Percentiles rank a stretch among this genome's conserved stretches.
phyloP scores from a whole-genome alignment of 2,113 vertebrate genomes.

The Clarias gariepinus region DNA sequence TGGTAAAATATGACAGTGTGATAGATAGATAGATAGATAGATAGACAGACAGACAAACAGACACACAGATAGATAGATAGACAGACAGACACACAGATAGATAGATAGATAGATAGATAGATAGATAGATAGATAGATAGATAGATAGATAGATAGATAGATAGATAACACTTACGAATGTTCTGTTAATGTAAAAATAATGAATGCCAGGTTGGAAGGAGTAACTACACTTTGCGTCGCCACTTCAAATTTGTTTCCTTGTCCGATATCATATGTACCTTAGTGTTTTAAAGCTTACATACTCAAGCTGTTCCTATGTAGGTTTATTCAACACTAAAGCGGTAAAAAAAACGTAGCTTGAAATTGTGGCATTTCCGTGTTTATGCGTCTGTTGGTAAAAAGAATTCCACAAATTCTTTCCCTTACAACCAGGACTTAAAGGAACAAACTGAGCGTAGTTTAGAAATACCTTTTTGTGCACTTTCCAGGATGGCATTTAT shows the following conservation, averaged over 20 bases:
- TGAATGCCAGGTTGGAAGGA: no score
- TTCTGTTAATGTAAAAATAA: not conserved
- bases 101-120: not conserved
- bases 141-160: not conserved
- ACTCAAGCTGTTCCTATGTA: not conserved
- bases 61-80: not conserved
- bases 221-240: not conserved
- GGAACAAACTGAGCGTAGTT: not conserved
- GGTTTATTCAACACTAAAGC: not conserved
- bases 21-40: not conserved
- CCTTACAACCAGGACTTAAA: not conserved
- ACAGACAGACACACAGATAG: not conserved
- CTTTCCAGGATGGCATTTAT: not conserved
- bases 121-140: not conserved
- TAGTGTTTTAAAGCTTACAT: not conserved
- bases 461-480: not conserved
- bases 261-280: not conserved
- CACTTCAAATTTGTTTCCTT: not conserved
- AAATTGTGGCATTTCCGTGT: slow-evolving; percentile 1
- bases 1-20: not conserved
- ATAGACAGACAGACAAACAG: not conserved
- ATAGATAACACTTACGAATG: not conserved
- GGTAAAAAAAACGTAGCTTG: not conserved
- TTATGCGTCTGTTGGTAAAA: not conserved
- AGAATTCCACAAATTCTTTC: not conserved